Evolutionary conservation across 2,888 invertebrate genomes (phyloP).

Genomic region (Cephonodes hylas): DNA sequence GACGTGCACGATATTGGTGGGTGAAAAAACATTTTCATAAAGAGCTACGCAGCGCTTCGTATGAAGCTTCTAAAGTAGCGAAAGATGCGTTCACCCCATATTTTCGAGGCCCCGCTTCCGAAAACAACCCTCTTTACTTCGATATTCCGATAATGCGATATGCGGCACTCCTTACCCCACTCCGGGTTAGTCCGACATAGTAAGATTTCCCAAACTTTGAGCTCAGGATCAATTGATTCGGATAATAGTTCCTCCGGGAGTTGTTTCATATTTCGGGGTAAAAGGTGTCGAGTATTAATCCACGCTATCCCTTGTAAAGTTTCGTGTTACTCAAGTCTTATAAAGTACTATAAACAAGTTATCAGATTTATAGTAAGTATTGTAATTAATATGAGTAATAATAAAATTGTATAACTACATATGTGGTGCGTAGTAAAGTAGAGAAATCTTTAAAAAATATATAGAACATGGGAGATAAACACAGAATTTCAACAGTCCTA

Average conservation of each 20-base stretch:
- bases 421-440: too few species aligned
- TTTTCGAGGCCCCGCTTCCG: conserved; percentile 22
- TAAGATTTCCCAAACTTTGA: not conserved
- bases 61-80: not conserved
- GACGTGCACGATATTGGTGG: not conserved
- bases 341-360: not conserved
- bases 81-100: not conserved
- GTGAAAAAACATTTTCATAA: not conserved
- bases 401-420: too few species aligned
- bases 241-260: not conserved
- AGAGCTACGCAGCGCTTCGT: not conserved
- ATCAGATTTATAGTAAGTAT: not conserved
- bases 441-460: too few species aligned
- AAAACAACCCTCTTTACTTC: conserved; percentile 22
- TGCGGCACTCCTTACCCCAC: conserved; percentile 35
- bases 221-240: conserved; percentile 1
- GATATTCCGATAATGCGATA: conserved; percentile 48
- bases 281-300: not conserved
- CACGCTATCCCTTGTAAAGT: not conserved
- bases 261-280: conserved; percentile 5
- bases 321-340: not conserved
- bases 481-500: too few species aligned
- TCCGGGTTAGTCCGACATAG: conserved; percentile 11
- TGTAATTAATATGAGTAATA: too few species aligned
- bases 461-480: too few species aligned